phyloP scores from a whole-genome alignment of 2,113 vertebrate species.

The Coptodon rendalli region DNA sequence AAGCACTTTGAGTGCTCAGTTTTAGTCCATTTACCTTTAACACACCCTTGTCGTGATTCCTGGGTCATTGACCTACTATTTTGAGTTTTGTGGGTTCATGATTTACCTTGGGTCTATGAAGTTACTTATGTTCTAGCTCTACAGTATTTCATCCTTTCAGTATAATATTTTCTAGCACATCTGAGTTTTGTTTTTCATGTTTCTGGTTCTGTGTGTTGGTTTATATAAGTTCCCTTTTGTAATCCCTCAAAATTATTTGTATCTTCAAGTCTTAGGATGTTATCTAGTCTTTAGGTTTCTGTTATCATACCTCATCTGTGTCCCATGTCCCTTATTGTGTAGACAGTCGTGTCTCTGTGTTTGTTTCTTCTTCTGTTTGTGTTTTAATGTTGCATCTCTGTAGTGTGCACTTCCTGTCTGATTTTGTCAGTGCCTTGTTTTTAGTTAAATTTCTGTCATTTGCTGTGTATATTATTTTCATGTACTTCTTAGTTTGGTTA shows the following conservation, averaged over 20 bases:
- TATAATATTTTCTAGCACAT: background rate
- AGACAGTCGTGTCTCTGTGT: background rate
- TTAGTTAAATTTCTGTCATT: background rate
- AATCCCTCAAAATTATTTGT: background rate
- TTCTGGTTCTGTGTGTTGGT: background rate
- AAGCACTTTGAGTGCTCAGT: background rate
- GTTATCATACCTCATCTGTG: background rate
- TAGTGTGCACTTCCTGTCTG: background rate
- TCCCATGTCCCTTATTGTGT: background rate
- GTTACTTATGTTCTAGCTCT: background rate
- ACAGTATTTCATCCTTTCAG: background rate
- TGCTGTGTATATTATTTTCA: background rate
- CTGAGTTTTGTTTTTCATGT: background rate
- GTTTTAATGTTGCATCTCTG: background rate
- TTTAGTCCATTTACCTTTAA: background rate
- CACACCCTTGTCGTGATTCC: background rate
- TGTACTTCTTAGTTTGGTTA: background rate
- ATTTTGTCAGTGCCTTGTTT: background rate
- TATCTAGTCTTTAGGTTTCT: background rate
- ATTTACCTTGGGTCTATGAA: background rate
- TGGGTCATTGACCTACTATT: background rate
- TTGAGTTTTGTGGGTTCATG: background rate
- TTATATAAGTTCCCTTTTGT: background rate
- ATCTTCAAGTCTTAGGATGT: background rate
- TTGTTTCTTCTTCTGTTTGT: background rate